Base-by-base conservation (phyloP, 2,797 vertebrate species). In the Bovichtus variegatus region DNA sequence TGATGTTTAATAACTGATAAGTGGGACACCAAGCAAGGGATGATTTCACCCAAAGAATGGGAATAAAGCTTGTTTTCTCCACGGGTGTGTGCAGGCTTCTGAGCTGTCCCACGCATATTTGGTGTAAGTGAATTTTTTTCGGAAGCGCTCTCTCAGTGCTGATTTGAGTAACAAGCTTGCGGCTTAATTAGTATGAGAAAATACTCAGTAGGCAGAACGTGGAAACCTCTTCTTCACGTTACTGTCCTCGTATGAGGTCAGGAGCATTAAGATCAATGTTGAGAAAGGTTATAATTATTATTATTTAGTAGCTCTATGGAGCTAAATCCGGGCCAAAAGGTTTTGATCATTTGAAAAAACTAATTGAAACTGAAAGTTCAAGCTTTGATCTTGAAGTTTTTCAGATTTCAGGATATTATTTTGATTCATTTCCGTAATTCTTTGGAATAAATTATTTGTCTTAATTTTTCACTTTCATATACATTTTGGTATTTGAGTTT, bases 1-100 rank as follows among this genome's bases (percentile, higher is more conserved):
- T 55, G 80, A 78, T 78, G 76, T 81, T 84, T 70, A 74, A 43
- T 36, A 70, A 61, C 21, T 61, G 60, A 64, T 68, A 82, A 83
- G 75, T 90, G 75, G 84, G 78, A 82, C 81, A 72, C n/a, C 38
- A 7, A 57, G 68, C 23, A 12, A 3, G 55, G 59, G 74, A 80
- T 8, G n/a, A 53, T 64, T 72, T 64, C 21, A 68, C 54, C 16
- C 59, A 23, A 73, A 78, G n/a, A 80, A 74, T 6, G 44, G 71
- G 70, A 75, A 81, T 50, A 38, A 57, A 73, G 50, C 44, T 41
- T 62, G 21, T 61, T 57, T 29, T 54, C 59, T 62, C 73, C 41
- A n/a, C 9, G 25, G 74, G 25, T 25, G 44, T 7, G 18, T 25
- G 43, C 27, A 70, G 64, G 49, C 58, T 65, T 63, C 50, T 51